phyloP scores from a whole-genome alignment of 2,797 vertebrate species.

The Siniperca obscura region DNA sequence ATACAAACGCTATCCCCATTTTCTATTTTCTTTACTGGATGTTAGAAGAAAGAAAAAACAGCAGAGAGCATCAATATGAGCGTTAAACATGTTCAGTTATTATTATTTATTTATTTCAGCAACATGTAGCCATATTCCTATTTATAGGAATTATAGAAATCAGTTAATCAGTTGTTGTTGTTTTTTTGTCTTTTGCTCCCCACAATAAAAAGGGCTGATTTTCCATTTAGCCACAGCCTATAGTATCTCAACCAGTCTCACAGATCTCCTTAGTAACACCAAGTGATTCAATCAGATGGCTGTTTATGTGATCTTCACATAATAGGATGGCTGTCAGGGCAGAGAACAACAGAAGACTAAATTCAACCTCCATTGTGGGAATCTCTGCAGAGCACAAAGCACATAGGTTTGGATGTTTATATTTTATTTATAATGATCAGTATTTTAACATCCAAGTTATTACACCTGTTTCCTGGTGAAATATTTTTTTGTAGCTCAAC shows the following conservation, averaged over 20 bases:
- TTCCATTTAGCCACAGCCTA: conserved; percentile 4
- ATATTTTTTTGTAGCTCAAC: neutral
- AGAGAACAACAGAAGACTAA: neutral
- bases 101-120: neutral
- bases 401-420: neutral
- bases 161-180: neutral
- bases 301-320: conserved; percentile 47
- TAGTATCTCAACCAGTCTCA: conserved; percentile 12
- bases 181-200: neutral
- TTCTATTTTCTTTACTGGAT: neutral
- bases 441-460: neutral
- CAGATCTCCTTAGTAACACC: conserved; percentile 61
- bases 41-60: neutral
- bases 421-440: neutral
- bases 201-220: neutral
- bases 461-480: neutral
- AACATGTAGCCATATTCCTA: neutral
- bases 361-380: neutral
- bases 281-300: conserved; percentile 54
- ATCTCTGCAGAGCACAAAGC: neutral
- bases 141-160: neutral
- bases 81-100: no score
- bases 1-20: neutral
- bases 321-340: conserved; percentile 22
- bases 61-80: no score